Evolutionary conservation across 30 jellyfish, hydroid and myxozoan genomes (phyloP), one percentile per base, ranked within the genome.

Genomic region (Pseudorhiza aurosa): DNA sequence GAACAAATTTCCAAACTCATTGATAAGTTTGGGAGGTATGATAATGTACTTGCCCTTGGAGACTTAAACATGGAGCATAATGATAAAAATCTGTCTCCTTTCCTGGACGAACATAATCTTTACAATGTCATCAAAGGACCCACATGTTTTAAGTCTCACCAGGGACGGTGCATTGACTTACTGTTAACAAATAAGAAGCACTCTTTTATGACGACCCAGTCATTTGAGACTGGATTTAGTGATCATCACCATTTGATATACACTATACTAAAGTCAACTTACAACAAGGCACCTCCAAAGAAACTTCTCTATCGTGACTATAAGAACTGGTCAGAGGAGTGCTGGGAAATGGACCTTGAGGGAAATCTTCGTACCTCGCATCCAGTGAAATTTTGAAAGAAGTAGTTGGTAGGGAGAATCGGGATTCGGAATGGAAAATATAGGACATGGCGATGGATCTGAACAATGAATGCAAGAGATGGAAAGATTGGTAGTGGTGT

Each of bases 161-260:
- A 29, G 72, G 85, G 85, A 24, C 73, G 85, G 32, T 71, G 70
- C 65, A 71, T 71, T 71, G n/a, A n/a, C n/a, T n/a, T n/a, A n/a
- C n/a, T n/a, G n/a, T n/a, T 31, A 4, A 68, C 83, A 25, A 68
- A 68, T 68, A 63, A 31, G 42, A 27, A 68, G 69, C 65, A 68
- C 75, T 68, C 75, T 31, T 68, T 68, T 33, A 68, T 68, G 83
- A 63, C 22, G 19, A 60, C 88, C 37, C 68, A 76, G 67, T 76
- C 88, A 44, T 76, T 76, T 56, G 87, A 76, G 33, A 76, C 88
- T 57, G 88, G 87, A 59, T 58, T 76, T 35, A 76, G 88, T 27
- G 88, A 76, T 46, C 88, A 76, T 65, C 89, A 76, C 39, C 83
- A 33, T 26, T 58, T 76, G 87, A 76, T 59, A 4, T 60, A 12